phyloP scores from a whole-genome alignment of 2,113 vertebrate genomes.

The Istiophorus platypterus region DNA sequence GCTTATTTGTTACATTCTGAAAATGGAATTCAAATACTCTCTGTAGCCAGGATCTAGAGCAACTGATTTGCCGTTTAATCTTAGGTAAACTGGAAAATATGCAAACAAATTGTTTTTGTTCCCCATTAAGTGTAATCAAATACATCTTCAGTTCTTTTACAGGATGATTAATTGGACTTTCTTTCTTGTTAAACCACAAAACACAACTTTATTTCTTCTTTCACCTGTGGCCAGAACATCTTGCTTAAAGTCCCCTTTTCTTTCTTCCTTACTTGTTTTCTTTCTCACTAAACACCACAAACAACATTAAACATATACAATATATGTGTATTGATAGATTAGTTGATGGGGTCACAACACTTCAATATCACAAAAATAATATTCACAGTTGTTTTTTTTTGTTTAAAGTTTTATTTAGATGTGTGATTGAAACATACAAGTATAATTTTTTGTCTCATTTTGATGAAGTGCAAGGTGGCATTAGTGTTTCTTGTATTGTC shows the following conservation, averaged over 20 bases:
- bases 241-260: too few relatives aligned
- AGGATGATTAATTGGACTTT: background rate
- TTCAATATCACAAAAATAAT: too few relatives aligned
- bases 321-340: too few relatives aligned
- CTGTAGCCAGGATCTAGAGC: background rate
- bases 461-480: too few relatives aligned
- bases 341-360: too few relatives aligned
- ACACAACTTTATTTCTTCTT: background rate
- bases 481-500: too few relatives aligned
- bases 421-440: too few relatives aligned
- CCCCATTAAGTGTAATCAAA: conserved; percentile 21
- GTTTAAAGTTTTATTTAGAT: too few relatives aligned
- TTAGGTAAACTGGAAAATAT: conserved; percentile 27
- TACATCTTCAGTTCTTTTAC: conserved; percentile 29
- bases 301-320: too few relatives aligned
- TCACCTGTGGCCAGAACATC: background rate
- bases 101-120: conserved; percentile 27
- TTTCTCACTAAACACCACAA: background rate
- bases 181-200: background rate
- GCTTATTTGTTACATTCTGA: background rate
- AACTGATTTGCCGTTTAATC: conserved; percentile 11
- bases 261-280: background rate
- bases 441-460: background rate
- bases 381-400: too few relatives aligned
- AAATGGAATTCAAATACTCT: conserved; percentile 4